These are phyloP conservation scores for Aurelia sp. DNA, from an alignment of 30 jellyfish, hydroid and myxozoan genomes.

Conservation along the genomic window DNA sequence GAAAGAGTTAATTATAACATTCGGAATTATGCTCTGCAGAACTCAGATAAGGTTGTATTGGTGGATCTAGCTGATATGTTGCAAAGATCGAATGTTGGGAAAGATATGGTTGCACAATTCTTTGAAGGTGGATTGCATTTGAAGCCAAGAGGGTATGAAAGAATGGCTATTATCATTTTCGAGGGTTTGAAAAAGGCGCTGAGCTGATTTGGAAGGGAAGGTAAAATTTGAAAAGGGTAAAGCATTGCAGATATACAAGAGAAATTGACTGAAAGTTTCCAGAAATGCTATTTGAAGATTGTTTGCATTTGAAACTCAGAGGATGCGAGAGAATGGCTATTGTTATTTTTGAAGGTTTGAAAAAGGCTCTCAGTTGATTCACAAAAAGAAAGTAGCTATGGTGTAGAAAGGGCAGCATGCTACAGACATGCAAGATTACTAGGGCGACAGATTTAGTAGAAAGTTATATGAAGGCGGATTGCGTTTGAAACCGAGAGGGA, in stretches of 20 bases:
- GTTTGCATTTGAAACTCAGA: slow-evolving; percentile 88
- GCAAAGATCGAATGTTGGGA: slow-evolving; percentile 63
- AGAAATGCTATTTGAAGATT: slow-evolving; percentile 74
- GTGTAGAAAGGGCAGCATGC: too few relatives aligned
- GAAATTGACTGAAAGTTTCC: too few relatives aligned
- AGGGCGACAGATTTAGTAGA: too few relatives aligned
- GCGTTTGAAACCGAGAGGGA: slow-evolving; percentile 91
- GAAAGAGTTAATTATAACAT: slow-evolving; percentile 80
- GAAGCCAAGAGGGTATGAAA: slow-evolving; percentile 93
- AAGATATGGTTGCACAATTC: slow-evolving; percentile 85
- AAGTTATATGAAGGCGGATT: slow-evolving; percentile 85
- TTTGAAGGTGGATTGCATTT: slow-evolving; percentile 97
- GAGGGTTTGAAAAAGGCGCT: slow-evolving; percentile 77
- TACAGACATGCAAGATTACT: too few relatives aligned
- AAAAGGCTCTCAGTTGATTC: slow-evolving; percentile 50
- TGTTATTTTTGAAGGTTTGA: slow-evolving; percentile 73
- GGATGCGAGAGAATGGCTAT: slow-evolving; percentile 94
- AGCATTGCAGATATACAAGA: too few relatives aligned
- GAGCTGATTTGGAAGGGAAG: slow-evolving; percentile 13
- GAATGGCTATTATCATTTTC: slow-evolving; percentile 85
- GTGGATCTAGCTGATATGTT: slow-evolving; percentile 91
- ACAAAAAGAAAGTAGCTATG: background rate
- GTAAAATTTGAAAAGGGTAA: background rate
- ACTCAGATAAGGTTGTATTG: slow-evolving; percentile 67
- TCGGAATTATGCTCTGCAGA: slow-evolving; percentile 74